Conservation (phyloP, 2,888 invertebrate genomes). For the Monochamus alternatus region DNA sequence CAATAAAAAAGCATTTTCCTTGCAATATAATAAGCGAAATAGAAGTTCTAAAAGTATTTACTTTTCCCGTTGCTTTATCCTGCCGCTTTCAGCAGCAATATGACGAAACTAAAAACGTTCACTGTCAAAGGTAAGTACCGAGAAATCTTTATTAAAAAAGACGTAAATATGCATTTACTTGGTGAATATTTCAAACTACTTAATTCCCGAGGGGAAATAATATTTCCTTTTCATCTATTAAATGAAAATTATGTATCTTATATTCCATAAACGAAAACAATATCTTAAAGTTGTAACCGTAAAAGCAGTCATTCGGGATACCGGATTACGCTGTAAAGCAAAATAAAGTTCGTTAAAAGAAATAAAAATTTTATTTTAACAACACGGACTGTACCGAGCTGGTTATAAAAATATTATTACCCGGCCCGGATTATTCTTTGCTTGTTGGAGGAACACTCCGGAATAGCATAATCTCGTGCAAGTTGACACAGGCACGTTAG, state of each 20-base stretch:
- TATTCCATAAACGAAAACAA: conserved; percentile 1
- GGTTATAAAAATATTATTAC: conserved; percentile 34
- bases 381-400: conserved; percentile 15
- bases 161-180: neutral
- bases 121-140: neutral
- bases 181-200: neutral
- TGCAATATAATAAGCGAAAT: neutral
- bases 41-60: neutral
- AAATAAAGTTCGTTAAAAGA: conserved; percentile 28
- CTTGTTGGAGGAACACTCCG: neutral
- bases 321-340: conserved; percentile 14
- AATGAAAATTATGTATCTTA: neutral
- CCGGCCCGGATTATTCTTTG: conserved; percentile 23
- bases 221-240: neutral
- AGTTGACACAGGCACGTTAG: conserved; percentile 20
- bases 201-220: neutral
- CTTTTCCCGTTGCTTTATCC: neutral
- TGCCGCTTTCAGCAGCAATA: neutral
- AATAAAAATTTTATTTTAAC: conserved; percentile 29
- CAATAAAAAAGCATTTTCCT: neutral
- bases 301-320: conserved; percentile 19
- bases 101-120: neutral
- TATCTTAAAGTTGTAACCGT: conserved; percentile 10
- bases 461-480: conserved; percentile 16
- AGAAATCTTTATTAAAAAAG: neutral